Conservation (phyloP, 2,888 invertebrate genomes). For the Eurytoma adleriae region DNA sequence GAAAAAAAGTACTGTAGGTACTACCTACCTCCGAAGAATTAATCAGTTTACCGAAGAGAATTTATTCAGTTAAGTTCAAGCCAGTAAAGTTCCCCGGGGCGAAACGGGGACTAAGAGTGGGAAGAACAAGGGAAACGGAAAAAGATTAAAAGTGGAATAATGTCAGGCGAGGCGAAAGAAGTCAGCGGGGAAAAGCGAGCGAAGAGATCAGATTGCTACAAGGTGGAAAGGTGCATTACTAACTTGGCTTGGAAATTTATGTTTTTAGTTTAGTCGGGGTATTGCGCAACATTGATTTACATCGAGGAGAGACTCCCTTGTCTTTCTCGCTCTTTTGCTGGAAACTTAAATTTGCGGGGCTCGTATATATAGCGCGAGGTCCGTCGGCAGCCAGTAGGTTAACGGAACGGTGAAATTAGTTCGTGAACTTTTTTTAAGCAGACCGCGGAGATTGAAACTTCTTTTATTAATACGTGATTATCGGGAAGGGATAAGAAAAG, state of each 20-base stretch:
- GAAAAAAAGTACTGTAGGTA: neutral
- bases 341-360: constrained; percentile 35
- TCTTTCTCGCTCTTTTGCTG: neutral
- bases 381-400: constrained; percentile 22
- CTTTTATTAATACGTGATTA: constrained; percentile 40
- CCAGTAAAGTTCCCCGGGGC: constrained; percentile 1
- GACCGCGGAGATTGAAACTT: constrained; percentile 27
- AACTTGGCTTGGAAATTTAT: constrained; percentile 53
- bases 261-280: constrained; percentile 53
- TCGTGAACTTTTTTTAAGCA: constrained; percentile 21
- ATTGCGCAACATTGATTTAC: constrained; percentile 51
- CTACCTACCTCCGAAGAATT: constrained; percentile 50
- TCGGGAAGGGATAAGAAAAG: constrained; percentile 29
- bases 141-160: constrained; percentile 31
- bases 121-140: constrained; percentile 40
- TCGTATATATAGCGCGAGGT: neutral
- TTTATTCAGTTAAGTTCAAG: constrained; percentile 19
- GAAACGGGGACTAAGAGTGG: neutral
- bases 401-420: constrained; percentile 45
- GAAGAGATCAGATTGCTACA: constrained; percentile 14
- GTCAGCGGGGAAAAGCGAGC: neutral
- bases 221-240: constrained; percentile 20
- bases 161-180: neutral
- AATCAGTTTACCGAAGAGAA: constrained; percentile 47
- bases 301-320: constrained; percentile 21